Percentiles rank a stretch among this genome's conserved stretches.
Conservation (phyloP, 1,140 invertebrate species). For the Heliconius hermathena region DNA sequence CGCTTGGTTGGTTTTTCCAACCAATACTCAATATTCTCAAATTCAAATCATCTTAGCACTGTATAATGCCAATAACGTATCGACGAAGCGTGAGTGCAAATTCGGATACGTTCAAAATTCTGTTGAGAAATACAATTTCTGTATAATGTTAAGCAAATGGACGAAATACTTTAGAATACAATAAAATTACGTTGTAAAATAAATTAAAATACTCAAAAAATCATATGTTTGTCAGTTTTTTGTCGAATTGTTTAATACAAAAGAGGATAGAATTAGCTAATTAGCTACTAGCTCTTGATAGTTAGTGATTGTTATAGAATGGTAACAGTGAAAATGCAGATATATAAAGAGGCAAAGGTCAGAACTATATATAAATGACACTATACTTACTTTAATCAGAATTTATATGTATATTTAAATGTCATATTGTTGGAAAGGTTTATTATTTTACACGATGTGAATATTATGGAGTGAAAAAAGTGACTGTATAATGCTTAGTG, state of each 20-base stretch:
- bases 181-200: too few species aligned
- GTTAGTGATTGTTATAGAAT: not conserved
- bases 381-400: not conserved
- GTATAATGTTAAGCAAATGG: not conserved
- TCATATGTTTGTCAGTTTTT: too few species aligned
- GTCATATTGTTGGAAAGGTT: not conserved
- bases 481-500: too few species aligned
- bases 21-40: not conserved
- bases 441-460: not conserved
- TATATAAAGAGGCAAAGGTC: not conserved
- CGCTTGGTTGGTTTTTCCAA: not conserved
- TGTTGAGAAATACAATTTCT: not conserved
- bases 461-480: too few species aligned
- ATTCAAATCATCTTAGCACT: not conserved
- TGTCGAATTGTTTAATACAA: too few species aligned
- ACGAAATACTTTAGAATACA: not conserved
- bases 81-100: not conserved
- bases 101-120: not conserved
- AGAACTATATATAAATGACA: not conserved
- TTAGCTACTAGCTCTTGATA: not conserved
- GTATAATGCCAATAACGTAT: not conserved
- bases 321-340: not conserved
- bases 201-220: too few species aligned
- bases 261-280: not conserved
- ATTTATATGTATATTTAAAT: not conserved